These are phyloP conservation scores for Protomyctophum bolini DNA, from an alignment of 2,113 vertebrate species.

Conservation along the genomic window DNA sequence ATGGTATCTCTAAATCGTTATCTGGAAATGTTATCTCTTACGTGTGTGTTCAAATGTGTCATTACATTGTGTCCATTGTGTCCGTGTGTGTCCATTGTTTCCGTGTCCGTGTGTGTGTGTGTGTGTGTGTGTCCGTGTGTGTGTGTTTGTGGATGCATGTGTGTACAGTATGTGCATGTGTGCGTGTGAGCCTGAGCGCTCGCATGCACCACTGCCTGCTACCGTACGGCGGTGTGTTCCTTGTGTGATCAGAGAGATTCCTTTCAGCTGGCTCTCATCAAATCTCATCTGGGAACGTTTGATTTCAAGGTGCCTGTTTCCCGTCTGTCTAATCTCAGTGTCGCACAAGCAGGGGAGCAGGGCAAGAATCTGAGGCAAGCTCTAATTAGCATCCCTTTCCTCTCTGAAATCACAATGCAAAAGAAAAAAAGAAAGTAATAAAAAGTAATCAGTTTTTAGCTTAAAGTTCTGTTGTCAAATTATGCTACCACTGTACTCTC, in stretches of 20 bases:
- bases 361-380: slow-evolving; percentile 48
- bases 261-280: slow-evolving; percentile 77
- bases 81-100: not conserved
- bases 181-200: not conserved
- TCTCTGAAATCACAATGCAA: slow-evolving; percentile 67
- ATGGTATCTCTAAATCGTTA: slow-evolving; percentile 59
- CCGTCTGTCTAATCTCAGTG: slow-evolving; percentile 66
- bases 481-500: slow-evolving; percentile 32
- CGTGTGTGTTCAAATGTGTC: slow-evolving; percentile 33
- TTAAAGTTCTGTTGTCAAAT: slow-evolving; percentile 28
- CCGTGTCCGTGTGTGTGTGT: not conserved
- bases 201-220: slow-evolving; percentile 36
- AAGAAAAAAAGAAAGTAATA: slow-evolving; percentile 33
- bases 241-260: slow-evolving; percentile 47
- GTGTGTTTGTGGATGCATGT: slow-evolving; percentile 3
- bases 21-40: slow-evolving; percentile 53
- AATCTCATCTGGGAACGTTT: slow-evolving; percentile 78
- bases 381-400: slow-evolving; percentile 74
- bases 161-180: not conserved
- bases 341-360: slow-evolving; percentile 47
- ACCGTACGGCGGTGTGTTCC: slow-evolving; percentile 47
- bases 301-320: slow-evolving; percentile 76
- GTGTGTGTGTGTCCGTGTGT: slow-evolving; percentile 20
- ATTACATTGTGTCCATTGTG: not conserved
- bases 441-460: too few relatives aligned